These are phyloP conservation scores for Isurus oxyrinchus DNA, from an alignment of 2,113 vertebrate genomes.

Conservation along the genomic window DNA sequence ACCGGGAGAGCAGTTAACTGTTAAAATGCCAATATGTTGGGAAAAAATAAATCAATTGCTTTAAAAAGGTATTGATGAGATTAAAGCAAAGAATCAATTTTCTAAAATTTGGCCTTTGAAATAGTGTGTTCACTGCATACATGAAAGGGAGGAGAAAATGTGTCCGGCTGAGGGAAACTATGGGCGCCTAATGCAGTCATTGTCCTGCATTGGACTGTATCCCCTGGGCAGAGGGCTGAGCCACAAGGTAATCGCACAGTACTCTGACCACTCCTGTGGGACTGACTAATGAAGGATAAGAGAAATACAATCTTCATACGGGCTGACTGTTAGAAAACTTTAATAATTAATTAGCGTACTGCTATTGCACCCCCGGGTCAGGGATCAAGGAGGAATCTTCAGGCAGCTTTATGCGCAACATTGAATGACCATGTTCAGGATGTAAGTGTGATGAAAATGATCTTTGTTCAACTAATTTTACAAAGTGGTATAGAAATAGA, in stretches of 20 bases:
- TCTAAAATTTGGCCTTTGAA: neutral
- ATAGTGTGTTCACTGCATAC: neutral
- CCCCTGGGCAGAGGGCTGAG: slow-evolving; percentile 47
- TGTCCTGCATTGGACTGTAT: slow-evolving; percentile 36
- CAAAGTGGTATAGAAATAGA: neutral
- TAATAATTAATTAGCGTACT: slow-evolving; percentile 81
- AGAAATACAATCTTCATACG: slow-evolving; percentile 62
- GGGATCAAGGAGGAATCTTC: slow-evolving; percentile 52
- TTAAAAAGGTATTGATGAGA: slow-evolving; percentile 6
- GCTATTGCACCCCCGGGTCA: slow-evolving; percentile 69
- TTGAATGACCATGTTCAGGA: neutral
- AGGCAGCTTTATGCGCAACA: slow-evolving; percentile 20
- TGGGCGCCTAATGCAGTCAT: slow-evolving; percentile 40
- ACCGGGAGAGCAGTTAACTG: neutral
- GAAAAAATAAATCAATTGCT: slow-evolving; percentile 17
- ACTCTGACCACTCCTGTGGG: slow-evolving; percentile 50
- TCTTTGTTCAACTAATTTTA: slow-evolving; percentile 31
- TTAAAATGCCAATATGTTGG: neutral
- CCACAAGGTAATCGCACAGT: slow-evolving; percentile 51
- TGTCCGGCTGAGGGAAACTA: neutral
- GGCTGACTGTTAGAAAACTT: slow-evolving; percentile 72
- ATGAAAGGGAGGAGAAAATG: neutral
- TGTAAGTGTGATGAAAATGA: neutral
- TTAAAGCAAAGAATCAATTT: slow-evolving; percentile 24
- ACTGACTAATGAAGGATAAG: slow-evolving; percentile 53